These are phyloP conservation scores for Ophion slaviceki DNA, from an alignment of 2,888 invertebrate genomes.

Conservation along the genomic window DNA sequence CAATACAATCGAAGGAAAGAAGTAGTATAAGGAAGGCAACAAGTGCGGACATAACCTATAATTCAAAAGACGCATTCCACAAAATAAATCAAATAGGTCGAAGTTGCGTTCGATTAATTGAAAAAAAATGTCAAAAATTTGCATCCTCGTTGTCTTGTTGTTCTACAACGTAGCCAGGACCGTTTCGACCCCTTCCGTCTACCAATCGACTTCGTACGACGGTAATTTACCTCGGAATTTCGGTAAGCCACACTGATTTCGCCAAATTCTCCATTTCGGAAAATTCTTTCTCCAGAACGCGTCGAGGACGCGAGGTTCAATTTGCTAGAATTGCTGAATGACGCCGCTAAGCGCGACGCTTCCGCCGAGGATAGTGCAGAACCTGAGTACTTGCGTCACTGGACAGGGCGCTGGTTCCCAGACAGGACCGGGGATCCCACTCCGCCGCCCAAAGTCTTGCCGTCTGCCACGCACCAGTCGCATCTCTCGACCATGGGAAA, in stretches of 20 bases:
- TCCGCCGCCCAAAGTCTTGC: slow-evolving; percentile 73
- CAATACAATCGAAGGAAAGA: neutral
- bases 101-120: neutral
- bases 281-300: slow-evolving; percentile 50
- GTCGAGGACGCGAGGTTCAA: slow-evolving; percentile 60
- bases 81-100: neutral
- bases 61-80: neutral
- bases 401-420: slow-evolving; percentile 83
- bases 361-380: slow-evolving; percentile 6
- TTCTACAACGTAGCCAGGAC: slow-evolving; percentile 39
- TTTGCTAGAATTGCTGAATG: slow-evolving; percentile 60
- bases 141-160: slow-evolving; percentile 31
- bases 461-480: slow-evolving; percentile 57
- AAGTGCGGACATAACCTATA: neutral
- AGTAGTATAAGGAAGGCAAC: too few relatives aligned
- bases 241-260: neutral
- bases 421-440: slow-evolving; percentile 74
- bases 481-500: slow-evolving; percentile 86
- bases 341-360: slow-evolving; percentile 34
- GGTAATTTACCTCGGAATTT: slow-evolving; percentile 15
- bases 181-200: slow-evolving; percentile 10
- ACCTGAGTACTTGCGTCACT: slow-evolving; percentile 71
- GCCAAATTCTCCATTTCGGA: neutral
- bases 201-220: slow-evolving; percentile 27
- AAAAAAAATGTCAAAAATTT: slow-evolving; percentile 48